phyloP scores from a whole-genome alignment of 2,797 vertebrate genomes.

The Tadarida brasiliensis region DNA sequence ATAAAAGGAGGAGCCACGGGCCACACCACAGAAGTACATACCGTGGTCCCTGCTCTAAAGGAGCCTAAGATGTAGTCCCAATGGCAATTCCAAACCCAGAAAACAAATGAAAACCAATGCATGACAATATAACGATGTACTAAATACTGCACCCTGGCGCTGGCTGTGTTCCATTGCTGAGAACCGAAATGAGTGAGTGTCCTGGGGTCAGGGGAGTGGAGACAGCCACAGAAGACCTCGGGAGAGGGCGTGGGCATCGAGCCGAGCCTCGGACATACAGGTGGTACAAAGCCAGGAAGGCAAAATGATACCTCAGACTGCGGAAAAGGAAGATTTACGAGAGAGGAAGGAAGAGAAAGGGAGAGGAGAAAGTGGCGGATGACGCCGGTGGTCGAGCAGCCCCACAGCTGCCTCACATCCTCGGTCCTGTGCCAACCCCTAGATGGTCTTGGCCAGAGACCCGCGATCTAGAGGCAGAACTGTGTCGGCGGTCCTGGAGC shows the following conservation, averaged over 20 bases:
- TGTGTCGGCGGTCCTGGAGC: background rate
- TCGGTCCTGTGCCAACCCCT: background rate
- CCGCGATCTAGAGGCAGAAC: background rate
- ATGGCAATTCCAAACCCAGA: background rate
- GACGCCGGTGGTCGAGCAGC: fast-evolving
- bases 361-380: fast-evolving
- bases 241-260: fast-evolving
- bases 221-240: background rate
- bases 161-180: background rate
- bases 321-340: background rate
- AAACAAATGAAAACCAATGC: background rate
- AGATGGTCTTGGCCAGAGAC: background rate
- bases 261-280: background rate
- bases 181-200: background rate
- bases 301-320: background rate
- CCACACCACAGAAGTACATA: background rate
- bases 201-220: background rate
- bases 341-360: background rate
- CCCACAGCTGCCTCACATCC: fast-evolving
- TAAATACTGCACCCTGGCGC: fast-evolving
- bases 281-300: background rate
- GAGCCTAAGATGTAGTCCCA: background rate
- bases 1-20: background rate
- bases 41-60: background rate
- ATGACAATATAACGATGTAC: background rate